Base-by-base conservation (phyloP, 2,113 vertebrate genomes). In the Oreamnos americanus region DNA sequence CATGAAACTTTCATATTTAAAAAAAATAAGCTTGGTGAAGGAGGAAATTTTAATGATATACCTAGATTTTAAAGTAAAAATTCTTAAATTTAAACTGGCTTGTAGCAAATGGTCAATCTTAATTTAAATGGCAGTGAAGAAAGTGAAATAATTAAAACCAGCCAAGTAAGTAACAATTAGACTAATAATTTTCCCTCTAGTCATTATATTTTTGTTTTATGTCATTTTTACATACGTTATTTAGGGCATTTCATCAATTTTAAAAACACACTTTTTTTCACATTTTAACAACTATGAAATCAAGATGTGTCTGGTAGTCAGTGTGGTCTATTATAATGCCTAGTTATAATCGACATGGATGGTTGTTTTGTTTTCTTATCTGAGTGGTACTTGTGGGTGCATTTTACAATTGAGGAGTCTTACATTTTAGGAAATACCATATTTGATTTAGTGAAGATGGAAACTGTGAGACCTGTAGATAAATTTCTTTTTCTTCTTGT, bases 401-500 rank as follows among this genome's bases (percentile, higher is more conserved):
- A 71, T 87, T 89, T 90, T 88, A 81, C 30, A 36, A 92, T 26
- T 0, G 16, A 94, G 14, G 7, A 17, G 9, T 60, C 51, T 81
- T 62, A 62, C 81, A 79, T 11, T 55, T 58, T 90, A 53, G 39
- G n/a, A 96, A 97, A 90, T 62, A 92, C 1, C 2, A 8, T 36
- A 82, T 86, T 92, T 90, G 39, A 79, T 78, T 86, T 78, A 90
- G n/a, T 78, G 60, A 89, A 94, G 53, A 74, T 51, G 33, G 60
- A 86, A 95, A 89, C 76, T 15, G 4, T 94, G 85, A 92, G 33
- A 78, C 28, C 53, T 88, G 45, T 43, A 82, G 79, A 79, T 90
- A 89, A 49, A 78, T 86, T 84, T 89, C 6, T 83, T 96, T 97
- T 95, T 89, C 83, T 96, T 60, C 89, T 90, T 88, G 60, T 78